Conservation (phyloP, 2,797 vertebrate species). For the Tragelaphus oryx region DNA sequence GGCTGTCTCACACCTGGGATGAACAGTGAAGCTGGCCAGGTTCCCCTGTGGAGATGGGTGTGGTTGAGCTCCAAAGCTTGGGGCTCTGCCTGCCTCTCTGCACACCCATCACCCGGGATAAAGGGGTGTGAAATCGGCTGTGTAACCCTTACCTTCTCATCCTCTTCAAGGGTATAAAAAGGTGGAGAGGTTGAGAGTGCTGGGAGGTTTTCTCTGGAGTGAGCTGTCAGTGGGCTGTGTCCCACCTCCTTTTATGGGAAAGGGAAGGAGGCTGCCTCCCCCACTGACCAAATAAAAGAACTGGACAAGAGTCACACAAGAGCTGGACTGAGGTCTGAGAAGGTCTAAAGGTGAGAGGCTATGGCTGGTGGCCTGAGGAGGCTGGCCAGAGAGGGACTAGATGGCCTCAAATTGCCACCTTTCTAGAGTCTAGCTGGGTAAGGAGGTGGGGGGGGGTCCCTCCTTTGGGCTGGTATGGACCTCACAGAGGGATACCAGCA, state of each 20-base stretch:
- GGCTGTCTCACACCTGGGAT: not conserved
- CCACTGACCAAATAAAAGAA: not conserved
- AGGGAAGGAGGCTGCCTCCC: not conserved
- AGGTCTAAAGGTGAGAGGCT: not conserved
- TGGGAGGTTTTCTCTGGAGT: not conserved
- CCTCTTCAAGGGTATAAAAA: not conserved
- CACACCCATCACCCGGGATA: accelerated
- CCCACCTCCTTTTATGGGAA: not conserved
- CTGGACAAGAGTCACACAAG: not conserved
- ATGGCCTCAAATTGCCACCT: not conserved
- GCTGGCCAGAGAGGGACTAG: no score
- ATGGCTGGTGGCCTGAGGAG: not conserved
- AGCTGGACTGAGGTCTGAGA: not conserved
- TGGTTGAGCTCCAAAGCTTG: not conserved
- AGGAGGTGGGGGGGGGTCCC: not conserved
- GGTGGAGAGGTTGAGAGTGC: accelerated
- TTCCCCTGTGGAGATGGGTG: not conserved
- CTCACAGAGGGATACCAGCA: not conserved
- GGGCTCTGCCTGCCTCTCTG: accelerated
- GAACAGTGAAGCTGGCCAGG: not conserved
- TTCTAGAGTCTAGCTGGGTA: not conserved
- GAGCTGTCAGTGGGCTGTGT: no score
- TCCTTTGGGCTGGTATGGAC: not conserved
- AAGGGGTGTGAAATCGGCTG: not conserved
- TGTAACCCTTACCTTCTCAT: not conserved